phyloP scores from a whole-genome alignment of 2,113 vertebrate genomes.

The Oncorhynchus clarkii region DNA sequence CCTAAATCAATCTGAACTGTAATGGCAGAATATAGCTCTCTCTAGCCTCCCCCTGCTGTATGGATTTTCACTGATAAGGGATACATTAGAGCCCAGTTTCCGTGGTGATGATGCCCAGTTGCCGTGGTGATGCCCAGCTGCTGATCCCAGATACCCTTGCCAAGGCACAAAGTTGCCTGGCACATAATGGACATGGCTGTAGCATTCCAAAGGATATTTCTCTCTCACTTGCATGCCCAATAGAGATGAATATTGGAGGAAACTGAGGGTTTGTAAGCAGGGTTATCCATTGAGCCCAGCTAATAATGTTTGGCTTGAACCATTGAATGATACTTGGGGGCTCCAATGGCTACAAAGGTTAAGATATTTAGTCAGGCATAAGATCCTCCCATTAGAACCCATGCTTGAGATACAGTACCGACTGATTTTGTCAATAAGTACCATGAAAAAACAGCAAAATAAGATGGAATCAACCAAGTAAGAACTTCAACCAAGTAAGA shows the following conservation, averaged over 20 bases:
- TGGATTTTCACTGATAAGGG: slow-evolving; percentile 4
- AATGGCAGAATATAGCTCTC: background rate
- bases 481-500: no score
- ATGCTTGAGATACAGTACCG: no score
- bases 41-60: background rate
- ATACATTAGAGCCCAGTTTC: background rate
- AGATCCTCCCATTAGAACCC: no score
- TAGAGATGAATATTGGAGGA: slow-evolving; percentile 25
- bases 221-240: slow-evolving; percentile 13
- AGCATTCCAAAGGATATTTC: slow-evolving; percentile 18
- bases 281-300: slow-evolving; percentile 25
- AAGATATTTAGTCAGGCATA: no score
- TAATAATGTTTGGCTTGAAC: slow-evolving; percentile 30
- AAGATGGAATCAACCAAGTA: no score
- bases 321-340: background rate
- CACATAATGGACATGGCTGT: slow-evolving; percentile 15
- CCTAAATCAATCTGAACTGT: background rate
- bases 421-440: no score
- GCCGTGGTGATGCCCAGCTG: slow-evolving; percentile 19
- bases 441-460: no score
- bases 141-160: slow-evolving; percentile 10
- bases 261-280: slow-evolving; percentile 21
- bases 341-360: background rate
- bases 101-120: slow-evolving; percentile 10
- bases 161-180: slow-evolving; percentile 23